These are phyloP conservation scores for Hyphantria cunea DNA, from an alignment of 1,140 invertebrate species.

Conservation along the genomic window DNA sequence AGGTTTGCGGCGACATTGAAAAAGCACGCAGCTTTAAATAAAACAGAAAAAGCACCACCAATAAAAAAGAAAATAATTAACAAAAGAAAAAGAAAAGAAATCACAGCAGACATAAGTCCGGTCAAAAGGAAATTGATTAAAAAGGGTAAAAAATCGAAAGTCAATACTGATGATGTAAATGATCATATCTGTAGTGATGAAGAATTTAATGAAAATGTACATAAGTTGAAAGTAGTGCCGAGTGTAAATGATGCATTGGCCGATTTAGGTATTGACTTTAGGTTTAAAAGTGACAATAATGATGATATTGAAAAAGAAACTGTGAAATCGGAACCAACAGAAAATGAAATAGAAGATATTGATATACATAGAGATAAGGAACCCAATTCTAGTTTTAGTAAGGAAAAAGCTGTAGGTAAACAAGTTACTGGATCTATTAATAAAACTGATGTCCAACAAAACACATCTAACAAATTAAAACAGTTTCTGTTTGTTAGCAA, in stretches of 20 bases:
- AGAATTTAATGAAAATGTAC: slow-evolving; percentile 37
- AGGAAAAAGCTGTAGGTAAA: slow-evolving; percentile 10
- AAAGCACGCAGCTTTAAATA: slow-evolving; percentile 71
- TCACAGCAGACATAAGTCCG: slow-evolving; percentile 41
- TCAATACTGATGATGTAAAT: slow-evolving; percentile 24
- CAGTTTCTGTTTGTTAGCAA: slow-evolving; percentile 66
- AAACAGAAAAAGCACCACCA: slow-evolving; percentile 47
- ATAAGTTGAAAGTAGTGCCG: slow-evolving; percentile 64
- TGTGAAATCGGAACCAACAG: not conserved
- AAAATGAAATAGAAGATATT: slow-evolving; percentile 11
- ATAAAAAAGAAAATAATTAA: slow-evolving; percentile 49
- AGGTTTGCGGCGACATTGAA: slow-evolving; percentile 68
- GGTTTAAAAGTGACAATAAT: slow-evolving; percentile 36
- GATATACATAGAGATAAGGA: not conserved
- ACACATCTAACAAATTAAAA: slow-evolving; percentile 61
- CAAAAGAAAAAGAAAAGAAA: slow-evolving; percentile 64
- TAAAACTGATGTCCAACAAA: slow-evolving; percentile 32
- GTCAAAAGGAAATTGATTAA: slow-evolving; percentile 43
- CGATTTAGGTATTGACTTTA: slow-evolving; percentile 63
- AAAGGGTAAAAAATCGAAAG: slow-evolving; percentile 36
- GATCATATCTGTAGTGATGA: slow-evolving; percentile 39
- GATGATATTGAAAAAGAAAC: not conserved
- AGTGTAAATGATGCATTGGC: slow-evolving; percentile 74
- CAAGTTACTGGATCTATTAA: slow-evolving; percentile 8
- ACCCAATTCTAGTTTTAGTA: slow-evolving; percentile 21